Conservation (phyloP, 2,888 invertebrate genomes). For the Torymus aiolomorphi region DNA sequence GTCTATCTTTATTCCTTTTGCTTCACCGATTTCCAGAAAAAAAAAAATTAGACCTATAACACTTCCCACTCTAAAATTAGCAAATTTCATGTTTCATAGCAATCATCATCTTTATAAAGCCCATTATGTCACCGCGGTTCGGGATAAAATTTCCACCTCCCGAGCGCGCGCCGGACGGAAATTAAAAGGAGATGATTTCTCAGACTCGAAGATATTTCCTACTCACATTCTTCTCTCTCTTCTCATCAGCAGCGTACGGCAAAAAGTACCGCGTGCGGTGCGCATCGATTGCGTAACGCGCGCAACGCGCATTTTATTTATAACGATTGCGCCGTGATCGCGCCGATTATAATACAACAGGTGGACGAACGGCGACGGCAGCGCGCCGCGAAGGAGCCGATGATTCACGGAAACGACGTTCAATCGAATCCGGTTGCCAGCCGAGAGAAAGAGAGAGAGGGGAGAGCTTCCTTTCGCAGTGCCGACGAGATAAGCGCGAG, state of each 20-base stretch:
- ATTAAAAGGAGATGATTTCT: conserved; percentile 6
- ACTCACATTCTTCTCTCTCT: too few relatives aligned
- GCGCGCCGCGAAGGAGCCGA: conserved; percentile 53
- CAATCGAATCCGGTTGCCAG: conserved; percentile 67
- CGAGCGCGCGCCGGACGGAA: neutral
- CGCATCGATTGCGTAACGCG: conserved; percentile 4
- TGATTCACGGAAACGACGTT: conserved; percentile 64
- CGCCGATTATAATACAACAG: conserved; percentile 42
- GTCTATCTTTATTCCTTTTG: too few relatives aligned
- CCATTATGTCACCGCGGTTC: conserved; percentile 19
- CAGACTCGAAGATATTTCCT: neutral
- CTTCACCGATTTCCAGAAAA: too few relatives aligned
- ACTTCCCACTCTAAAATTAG: too few relatives aligned
- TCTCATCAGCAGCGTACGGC: too few relatives aligned
- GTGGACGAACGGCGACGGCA: conserved; percentile 51
- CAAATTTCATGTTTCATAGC: neutral
- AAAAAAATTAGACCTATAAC: too few relatives aligned
- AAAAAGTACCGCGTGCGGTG: too few relatives aligned
- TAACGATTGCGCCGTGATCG: conserved; percentile 59
- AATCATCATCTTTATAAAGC: conserved; percentile 28
- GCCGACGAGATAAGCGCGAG: conserved; percentile 15
- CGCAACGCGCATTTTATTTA: conserved; percentile 57
- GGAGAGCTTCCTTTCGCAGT: conserved; percentile 9
- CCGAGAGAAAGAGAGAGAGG: neutral
- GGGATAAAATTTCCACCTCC: neutral